Conservation (phyloP, 2,888 invertebrate genomes). For the Anarsia innoxiella region DNA sequence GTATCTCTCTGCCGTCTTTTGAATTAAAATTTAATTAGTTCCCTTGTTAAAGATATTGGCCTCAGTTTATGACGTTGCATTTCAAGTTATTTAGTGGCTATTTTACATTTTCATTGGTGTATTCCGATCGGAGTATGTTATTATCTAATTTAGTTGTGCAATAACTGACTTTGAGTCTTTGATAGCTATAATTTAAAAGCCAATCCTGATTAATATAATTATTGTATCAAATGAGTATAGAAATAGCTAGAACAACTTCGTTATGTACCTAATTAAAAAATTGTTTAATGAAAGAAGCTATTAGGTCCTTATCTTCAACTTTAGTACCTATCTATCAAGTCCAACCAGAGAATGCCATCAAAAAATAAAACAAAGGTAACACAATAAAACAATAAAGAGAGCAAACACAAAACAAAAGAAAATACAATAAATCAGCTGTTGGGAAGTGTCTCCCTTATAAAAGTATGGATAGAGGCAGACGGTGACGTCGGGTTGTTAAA, state of each 20-base stretch:
- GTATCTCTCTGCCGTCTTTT: constrained; percentile 42
- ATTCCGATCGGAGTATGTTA: too few species aligned
- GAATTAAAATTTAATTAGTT: constrained; percentile 55
- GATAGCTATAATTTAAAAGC: too few species aligned
- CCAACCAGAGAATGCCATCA: too few species aligned
- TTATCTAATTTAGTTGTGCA: too few species aligned
- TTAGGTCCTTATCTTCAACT: neutral
- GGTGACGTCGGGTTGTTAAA: constrained; percentile 52
- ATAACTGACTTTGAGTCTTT: too few species aligned
- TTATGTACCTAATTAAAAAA: too few species aligned
- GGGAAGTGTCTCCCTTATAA: constrained; percentile 40
- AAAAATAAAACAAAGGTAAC: constrained; percentile 12
- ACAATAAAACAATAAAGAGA: constrained; percentile 30
- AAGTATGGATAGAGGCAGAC: constrained; percentile 41
- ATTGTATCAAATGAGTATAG: too few species aligned
- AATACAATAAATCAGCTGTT: constrained; percentile 50
- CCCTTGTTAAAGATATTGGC: constrained; percentile 52
- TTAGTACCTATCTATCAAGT: neutral
- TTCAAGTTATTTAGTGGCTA: constrained; percentile 5
- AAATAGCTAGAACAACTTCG: too few species aligned
- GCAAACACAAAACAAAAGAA: constrained; percentile 42
- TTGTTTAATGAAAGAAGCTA: too few species aligned
- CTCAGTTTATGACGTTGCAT: constrained; percentile 35
- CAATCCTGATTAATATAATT: too few species aligned
- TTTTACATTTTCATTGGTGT: constrained; percentile 22